Evolutionary conservation across 2,113 vertebrate species (phyloP).

Genomic region (Grus americana): DNA sequence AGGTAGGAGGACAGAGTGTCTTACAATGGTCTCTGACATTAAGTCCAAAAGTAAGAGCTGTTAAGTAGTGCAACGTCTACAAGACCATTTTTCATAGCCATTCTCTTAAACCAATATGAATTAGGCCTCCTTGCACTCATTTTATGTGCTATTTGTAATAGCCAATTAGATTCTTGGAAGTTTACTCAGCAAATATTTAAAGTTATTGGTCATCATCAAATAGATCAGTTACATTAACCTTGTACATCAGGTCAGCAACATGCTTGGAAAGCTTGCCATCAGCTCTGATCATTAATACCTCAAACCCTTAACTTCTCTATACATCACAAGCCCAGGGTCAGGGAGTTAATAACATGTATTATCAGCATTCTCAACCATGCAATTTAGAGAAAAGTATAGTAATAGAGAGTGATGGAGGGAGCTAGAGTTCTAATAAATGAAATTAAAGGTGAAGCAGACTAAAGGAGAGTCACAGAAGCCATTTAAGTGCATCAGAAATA

Average conservation of each 20-base stretch:
- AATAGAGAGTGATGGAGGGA: background rate
- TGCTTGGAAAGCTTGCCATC: background rate
- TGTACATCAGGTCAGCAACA: background rate
- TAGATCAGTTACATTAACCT: slow-evolving; percentile 10
- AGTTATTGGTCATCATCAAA: background rate
- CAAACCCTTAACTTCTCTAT: background rate
- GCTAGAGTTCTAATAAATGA: background rate
- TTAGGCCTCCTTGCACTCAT: background rate
- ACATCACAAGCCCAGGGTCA: background rate
- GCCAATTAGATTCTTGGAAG: background rate
- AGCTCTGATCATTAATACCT: background rate
- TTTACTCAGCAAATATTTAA: slow-evolving; percentile 46
- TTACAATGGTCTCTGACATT: background rate
- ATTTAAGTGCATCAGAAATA: background rate
- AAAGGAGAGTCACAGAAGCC: background rate
- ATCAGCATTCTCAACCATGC: background rate
- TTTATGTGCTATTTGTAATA: background rate
- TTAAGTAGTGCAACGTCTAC: background rate
- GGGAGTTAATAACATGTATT: background rate
- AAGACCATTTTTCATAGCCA: background rate
- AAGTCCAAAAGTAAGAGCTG: background rate
- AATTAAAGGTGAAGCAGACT: background rate
- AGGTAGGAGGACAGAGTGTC: background rate
- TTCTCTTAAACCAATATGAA: background rate
- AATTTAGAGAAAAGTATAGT: background rate